These are phyloP conservation scores for Setophaga coronata DNA, from an alignment of 2,113 vertebrate genomes.

Conservation along the genomic window DNA sequence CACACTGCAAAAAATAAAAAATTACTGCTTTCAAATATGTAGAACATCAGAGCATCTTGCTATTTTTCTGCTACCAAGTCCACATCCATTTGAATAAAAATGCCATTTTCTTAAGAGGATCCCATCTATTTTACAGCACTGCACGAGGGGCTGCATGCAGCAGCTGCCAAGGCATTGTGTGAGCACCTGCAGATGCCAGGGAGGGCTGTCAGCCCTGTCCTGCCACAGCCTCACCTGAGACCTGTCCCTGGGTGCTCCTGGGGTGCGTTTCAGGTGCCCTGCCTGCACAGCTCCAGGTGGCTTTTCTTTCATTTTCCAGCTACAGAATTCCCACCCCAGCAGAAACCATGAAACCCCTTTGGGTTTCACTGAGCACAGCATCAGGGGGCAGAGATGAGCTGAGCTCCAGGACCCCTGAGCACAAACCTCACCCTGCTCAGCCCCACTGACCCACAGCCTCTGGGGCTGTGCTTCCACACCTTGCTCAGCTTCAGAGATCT, in stretches of 20 bases:
- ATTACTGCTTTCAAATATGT: neutral
- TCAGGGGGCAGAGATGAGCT: neutral
- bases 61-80: neutral
- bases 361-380: neutral
- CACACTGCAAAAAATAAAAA: neutral
- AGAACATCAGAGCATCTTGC: neutral
- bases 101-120: neutral
- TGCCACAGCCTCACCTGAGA: neutral
- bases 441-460: fast-evolving
- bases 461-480: neutral
- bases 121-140: neutral
- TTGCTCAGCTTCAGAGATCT: neutral
- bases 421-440: neutral
- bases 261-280: neutral
- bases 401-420: neutral
- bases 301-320: neutral
- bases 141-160: neutral
- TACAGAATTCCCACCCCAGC: neutral
- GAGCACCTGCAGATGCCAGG: neutral
- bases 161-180: neutral
- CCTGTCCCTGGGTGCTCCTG: neutral
- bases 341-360: fast-evolving
- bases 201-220: neutral
- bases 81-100: neutral
- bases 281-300: neutral